These are phyloP conservation scores for Heteropelma amictum DNA, from an alignment of 2,888 invertebrate genomes.

Conservation along the genomic window DNA sequence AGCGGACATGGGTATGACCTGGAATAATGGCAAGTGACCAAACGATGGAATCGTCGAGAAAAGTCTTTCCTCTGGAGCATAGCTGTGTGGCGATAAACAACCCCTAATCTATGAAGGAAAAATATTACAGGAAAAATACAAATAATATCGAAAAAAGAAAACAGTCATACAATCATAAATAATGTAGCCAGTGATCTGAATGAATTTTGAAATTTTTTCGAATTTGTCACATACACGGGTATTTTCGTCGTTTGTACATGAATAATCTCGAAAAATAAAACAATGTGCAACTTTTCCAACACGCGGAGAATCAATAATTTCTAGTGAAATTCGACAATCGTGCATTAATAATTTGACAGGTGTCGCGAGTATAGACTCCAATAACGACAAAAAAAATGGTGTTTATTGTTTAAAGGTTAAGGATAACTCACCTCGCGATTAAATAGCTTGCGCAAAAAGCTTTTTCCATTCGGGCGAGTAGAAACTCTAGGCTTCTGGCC, in stretches of 20 bases:
- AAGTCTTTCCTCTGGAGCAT: constrained; percentile 75
- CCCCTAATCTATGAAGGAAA: constrained; percentile 70
- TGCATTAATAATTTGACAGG: constrained; percentile 58
- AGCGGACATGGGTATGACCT: constrained; percentile 75
- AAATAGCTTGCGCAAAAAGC: constrained; percentile 80
- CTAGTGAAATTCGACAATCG: neutral
- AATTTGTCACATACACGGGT: too few relatives aligned
- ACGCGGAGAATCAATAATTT: neutral
- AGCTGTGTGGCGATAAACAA: constrained; percentile 72
- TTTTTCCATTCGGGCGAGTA: constrained; percentile 68
- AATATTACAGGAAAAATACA: constrained; percentile 1
- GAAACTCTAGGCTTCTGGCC: constrained; percentile 70
- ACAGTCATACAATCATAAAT: neutral
- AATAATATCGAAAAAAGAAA: neutral
- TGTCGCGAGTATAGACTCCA: constrained; percentile 24
- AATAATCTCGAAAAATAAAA: too few relatives aligned
- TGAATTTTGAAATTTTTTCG: neutral
- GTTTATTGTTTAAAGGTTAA: constrained; percentile 63
- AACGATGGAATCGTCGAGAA: constrained; percentile 74
- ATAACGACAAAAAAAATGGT: constrained; percentile 40
- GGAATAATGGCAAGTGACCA: constrained; percentile 72
- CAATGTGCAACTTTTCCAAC: too few relatives aligned
- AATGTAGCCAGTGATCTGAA: neutral
- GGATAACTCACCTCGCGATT: constrained; percentile 81
- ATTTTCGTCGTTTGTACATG: too few relatives aligned